These are phyloP conservation scores for Sminthurinus aureus DNA, from an alignment of 2,888 invertebrate species.

Conservation along the genomic window DNA sequence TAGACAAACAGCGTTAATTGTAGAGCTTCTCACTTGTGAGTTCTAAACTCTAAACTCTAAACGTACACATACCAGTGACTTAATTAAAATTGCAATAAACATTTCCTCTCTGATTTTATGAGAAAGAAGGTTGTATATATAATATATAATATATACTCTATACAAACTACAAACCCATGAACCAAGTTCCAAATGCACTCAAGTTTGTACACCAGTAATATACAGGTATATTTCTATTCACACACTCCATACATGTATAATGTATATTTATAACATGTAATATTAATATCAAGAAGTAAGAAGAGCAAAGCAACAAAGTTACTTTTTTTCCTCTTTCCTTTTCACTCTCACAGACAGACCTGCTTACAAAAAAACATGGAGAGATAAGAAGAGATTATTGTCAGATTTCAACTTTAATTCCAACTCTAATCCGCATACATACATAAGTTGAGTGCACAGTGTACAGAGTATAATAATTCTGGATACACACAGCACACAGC, in stretches of 20 bases:
- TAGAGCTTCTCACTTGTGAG: constrained; percentile 12
- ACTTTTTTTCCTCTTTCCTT: background rate
- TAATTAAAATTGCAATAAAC: constrained; percentile 52
- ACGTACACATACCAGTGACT: constrained; percentile 43
- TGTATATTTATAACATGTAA: background rate
- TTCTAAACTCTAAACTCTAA: background rate
- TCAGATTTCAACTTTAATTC: constrained; percentile 1
- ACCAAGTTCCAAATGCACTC: background rate
- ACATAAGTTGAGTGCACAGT: background rate
- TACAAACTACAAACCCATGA: constrained; percentile 1
- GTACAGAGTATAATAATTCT: background rate
- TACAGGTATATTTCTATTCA: background rate
- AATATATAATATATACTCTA: background rate
- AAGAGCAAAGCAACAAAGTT: too few relatives aligned
- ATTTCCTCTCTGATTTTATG: constrained; percentile 43
- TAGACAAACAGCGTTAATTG: constrained; percentile 19
- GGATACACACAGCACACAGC: too few relatives aligned
- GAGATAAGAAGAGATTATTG: constrained; percentile 5
- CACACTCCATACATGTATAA: too few relatives aligned
- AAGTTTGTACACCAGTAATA: background rate
- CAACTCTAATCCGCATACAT: background rate
- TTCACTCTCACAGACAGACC: background rate
- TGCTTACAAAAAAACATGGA: background rate
- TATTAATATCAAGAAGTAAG: too few relatives aligned
- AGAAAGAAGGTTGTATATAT: constrained; percentile 14